Evolutionary conservation across 1,140 invertebrate genomes (phyloP).

Genomic region (Macrostomum lignano): DNA sequence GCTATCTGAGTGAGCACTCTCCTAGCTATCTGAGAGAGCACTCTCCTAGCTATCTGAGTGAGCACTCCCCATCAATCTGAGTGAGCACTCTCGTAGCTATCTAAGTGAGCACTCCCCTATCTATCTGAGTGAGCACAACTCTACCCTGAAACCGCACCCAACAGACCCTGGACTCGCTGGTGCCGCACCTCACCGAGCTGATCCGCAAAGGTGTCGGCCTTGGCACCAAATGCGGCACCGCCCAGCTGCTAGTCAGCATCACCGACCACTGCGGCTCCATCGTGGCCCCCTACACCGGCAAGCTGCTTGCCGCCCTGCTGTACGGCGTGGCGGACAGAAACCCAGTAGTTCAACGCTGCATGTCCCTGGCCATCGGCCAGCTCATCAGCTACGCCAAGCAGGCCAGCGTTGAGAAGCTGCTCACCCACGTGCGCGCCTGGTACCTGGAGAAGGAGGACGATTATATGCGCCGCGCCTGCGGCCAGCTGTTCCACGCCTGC

Average conservation of each 20-base stretch:
- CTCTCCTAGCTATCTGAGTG: no score
- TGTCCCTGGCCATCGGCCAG: constrained; percentile 49
- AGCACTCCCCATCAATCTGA: no score
- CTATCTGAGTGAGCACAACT: no score
- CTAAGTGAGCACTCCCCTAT: no score
- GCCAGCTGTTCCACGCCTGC: constrained; percentile 46
- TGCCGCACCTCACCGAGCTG: constrained; percentile 41
- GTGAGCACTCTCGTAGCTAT: no score
- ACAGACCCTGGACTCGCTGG: constrained; percentile 8
- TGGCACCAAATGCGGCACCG: constrained; percentile 36
- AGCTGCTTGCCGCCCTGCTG: constrained; percentile 44
- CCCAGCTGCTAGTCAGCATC: background rate
- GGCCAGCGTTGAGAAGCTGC: constrained; percentile 49
- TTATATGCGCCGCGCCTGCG: constrained; percentile 33
- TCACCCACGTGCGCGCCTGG: constrained; percentile 45
- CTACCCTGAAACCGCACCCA: no score
- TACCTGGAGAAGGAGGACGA: constrained; percentile 43
- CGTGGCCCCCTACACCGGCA: constrained; percentile 30
- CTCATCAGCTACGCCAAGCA: constrained; percentile 32
- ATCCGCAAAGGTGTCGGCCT: constrained; percentile 47
- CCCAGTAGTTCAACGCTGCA: constrained; percentile 46
- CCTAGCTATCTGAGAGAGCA: no score
- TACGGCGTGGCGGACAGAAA: constrained; percentile 55
- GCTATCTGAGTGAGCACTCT: no score
- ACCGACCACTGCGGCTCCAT: background rate